Conservation (phyloP, 2,113 vertebrate genomes). For the Oncorhynchus masou region DNA sequence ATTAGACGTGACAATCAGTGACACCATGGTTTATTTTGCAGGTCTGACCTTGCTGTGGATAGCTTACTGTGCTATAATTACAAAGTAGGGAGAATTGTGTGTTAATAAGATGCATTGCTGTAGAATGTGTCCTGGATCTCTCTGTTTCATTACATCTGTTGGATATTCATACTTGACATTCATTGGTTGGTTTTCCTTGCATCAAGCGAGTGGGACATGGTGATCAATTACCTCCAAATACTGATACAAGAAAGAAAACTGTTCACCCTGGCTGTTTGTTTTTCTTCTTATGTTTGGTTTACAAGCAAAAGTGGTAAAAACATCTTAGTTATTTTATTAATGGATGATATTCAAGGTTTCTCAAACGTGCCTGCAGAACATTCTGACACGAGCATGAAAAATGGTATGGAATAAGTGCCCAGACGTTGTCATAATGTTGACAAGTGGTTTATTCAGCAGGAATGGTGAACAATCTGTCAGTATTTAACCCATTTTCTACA, state of each 20-base stretch:
- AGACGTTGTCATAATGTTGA: conserved; percentile 62
- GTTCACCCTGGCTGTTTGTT: too few relatives aligned
- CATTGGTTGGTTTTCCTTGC: not conserved
- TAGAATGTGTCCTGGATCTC: not conserved
- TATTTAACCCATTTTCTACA: conserved; percentile 66
- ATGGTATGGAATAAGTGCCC: conserved; percentile 38
- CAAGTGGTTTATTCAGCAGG: conserved; percentile 84
- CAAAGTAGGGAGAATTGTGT: conserved; percentile 23
- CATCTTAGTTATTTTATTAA: too few relatives aligned
- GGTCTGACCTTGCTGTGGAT: too few relatives aligned
- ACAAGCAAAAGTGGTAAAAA: too few relatives aligned
- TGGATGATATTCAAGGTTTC: not conserved
- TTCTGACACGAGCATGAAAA: not conserved
- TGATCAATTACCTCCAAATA: not conserved
- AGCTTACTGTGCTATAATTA: conserved; percentile 14
- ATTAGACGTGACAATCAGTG: too few relatives aligned
- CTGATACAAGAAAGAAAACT: too few relatives aligned
- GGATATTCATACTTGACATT: not conserved
- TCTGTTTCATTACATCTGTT: not conserved
- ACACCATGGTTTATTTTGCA: too few relatives aligned
- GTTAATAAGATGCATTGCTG: conserved; percentile 7
- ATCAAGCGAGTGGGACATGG: not conserved
- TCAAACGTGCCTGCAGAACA: not conserved
- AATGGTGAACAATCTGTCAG: conserved; percentile 79
- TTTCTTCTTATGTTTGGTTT: too few relatives aligned